Conservation (phyloP, 2,888 invertebrate genomes). For the Loripinus fragilis region DNA sequence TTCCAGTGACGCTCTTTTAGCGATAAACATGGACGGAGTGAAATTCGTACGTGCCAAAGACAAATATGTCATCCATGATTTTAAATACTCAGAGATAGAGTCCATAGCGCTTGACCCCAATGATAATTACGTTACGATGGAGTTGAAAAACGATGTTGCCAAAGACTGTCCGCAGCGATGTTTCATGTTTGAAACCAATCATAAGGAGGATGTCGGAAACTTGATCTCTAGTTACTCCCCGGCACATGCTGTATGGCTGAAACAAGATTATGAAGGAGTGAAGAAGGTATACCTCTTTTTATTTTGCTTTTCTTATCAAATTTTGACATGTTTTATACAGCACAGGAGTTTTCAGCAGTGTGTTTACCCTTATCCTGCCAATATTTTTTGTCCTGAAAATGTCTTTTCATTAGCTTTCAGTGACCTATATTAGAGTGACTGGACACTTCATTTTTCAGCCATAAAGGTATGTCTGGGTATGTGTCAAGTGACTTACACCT, state of each 20-base stretch:
- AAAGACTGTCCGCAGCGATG: constrained; percentile 72
- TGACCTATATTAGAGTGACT: no score
- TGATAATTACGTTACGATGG: constrained; percentile 95
- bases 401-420: no score
- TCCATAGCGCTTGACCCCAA: constrained; percentile 95
- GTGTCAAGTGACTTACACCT: no score
- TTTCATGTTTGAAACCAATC: constrained; percentile 95
- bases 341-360: no score
- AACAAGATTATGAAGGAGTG: constrained; percentile 77
- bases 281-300: constrained; percentile 70
- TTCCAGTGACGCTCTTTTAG: constrained; percentile 89
- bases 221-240: constrained; percentile 96
- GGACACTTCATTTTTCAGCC: no score
- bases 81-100: constrained; percentile 95
- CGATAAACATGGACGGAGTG: constrained; percentile 95
- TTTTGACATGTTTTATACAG: no score
- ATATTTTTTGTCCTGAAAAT: no score
- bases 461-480: no score
- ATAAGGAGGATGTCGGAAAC: constrained; percentile 96
- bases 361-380: no score
- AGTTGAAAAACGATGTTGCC: constrained; percentile 88
- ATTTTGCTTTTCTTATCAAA: no score
- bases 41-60: constrained; percentile 96
- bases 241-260: constrained; percentile 87
- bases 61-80: constrained; percentile 95